Evolutionary conservation across 1,140 invertebrate genomes (phyloP).

Genomic region (Diploscapter pachys): DNA sequence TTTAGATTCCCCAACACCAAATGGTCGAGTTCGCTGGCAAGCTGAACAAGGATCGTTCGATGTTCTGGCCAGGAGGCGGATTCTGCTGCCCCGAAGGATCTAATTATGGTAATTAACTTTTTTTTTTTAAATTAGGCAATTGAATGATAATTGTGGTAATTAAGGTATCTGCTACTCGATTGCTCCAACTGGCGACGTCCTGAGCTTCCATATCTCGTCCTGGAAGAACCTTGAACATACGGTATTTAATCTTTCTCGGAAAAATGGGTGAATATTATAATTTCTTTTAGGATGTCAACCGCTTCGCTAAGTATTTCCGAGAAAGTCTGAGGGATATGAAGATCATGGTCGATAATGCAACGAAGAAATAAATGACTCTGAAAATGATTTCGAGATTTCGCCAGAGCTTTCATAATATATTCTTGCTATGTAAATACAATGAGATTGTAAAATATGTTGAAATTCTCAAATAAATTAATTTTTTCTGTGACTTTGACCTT

Average conservation of each 20-base stretch:
- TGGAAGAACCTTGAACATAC: slow-evolving; percentile 40
- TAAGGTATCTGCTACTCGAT: slow-evolving; percentile 41
- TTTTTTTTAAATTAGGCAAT: no score
- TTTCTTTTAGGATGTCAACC: slow-evolving; percentile 22
- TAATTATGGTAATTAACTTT: slow-evolving; percentile 33
- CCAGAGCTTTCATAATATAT: no score
- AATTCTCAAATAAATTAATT: no score
- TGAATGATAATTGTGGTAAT: no score
- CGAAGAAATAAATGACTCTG: neutral
- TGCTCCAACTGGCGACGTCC: slow-evolving; percentile 38
- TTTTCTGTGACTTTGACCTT: no score
- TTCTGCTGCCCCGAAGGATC: slow-evolving; percentile 43
- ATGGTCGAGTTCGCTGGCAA: slow-evolving; percentile 33
- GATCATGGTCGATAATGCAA: slow-evolving; percentile 28
- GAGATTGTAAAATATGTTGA: no score
- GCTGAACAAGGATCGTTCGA: slow-evolving; percentile 35
- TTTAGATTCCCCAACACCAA: slow-evolving; percentile 44
- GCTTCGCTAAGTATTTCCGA: slow-evolving; percentile 33
- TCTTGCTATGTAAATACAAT: no score
- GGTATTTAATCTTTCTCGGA: neutral
- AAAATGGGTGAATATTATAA: neutral
- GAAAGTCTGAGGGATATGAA: slow-evolving; percentile 36
- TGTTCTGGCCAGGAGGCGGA: slow-evolving; percentile 48
- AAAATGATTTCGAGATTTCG: no score
- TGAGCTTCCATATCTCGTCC: slow-evolving; percentile 42